Conservation (phyloP, 2,113 vertebrate species). For the Acanthisitta chloris region DNA sequence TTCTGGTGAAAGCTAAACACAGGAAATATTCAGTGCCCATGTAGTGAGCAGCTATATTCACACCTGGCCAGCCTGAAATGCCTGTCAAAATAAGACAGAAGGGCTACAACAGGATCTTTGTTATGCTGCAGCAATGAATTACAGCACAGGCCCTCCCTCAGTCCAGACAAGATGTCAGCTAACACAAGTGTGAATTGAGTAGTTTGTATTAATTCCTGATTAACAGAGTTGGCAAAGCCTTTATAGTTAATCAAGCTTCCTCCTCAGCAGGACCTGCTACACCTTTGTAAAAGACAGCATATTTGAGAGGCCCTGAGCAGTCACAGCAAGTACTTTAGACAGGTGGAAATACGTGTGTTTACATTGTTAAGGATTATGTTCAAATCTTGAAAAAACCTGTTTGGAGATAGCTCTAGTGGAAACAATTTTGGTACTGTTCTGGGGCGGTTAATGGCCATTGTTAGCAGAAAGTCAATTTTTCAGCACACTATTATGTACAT, state of each 20-base stretch:
- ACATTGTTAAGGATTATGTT: neutral
- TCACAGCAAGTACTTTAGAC: neutral
- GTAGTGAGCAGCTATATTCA: neutral
- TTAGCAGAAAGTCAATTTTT: neutral
- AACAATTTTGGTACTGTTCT: neutral
- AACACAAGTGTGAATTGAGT: neutral
- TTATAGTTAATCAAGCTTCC: neutral
- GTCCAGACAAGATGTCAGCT: neutral
- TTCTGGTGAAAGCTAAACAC: neutral
- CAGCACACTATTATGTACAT: neutral
- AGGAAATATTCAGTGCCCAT: neutral
- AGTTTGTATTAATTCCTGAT: neutral
- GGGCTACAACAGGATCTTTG: rapidly evolving
- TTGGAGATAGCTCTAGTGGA: neutral
- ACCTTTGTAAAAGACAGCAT: neutral
- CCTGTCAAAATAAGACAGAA: neutral
- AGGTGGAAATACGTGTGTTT: rapidly evolving
- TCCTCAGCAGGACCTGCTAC: neutral
- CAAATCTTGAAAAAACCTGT: neutral
- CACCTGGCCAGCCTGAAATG: neutral
- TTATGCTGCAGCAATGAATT: neutral
- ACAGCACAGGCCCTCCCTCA: neutral
- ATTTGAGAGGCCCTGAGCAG: neutral
- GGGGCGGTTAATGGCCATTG: neutral
- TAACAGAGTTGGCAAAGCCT: neutral